phyloP scores from a whole-genome alignment of 2,113 vertebrate species.

The Coregonus clupeaformis region DNA sequence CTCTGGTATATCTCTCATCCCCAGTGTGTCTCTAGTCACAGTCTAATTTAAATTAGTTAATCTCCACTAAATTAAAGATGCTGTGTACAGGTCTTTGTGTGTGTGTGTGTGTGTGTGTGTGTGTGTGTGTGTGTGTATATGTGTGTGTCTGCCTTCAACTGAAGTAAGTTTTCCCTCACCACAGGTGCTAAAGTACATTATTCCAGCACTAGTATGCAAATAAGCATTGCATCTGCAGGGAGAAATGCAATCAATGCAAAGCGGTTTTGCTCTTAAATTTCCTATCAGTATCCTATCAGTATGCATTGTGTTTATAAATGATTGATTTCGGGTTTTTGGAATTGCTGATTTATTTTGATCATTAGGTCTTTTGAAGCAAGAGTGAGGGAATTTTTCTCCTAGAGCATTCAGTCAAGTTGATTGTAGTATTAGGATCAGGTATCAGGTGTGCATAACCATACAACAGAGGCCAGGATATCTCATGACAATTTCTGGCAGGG shows the following conservation, averaged over 20 bases:
- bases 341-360: not conserved
- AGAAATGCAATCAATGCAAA: not conserved
- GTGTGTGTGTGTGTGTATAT: not conserved
- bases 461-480: not conserved
- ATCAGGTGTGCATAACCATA: not conserved
- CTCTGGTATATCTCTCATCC: not conserved
- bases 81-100: not conserved
- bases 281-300: not conserved
- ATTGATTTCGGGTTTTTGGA: not conserved
- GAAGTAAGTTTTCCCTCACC: not conserved
- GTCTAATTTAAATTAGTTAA: not conserved
- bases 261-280: not conserved
- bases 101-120: no score
- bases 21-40: not conserved
- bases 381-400: not conserved
- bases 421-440: not conserved
- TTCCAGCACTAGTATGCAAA: not conserved
- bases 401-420: not conserved
- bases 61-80: not conserved
- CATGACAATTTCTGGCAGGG: not conserved
- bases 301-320: not conserved
- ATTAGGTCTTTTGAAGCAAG: not conserved
- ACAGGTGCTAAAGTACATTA: not conserved
- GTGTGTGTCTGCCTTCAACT: not conserved
- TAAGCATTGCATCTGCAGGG: not conserved